Conservation (phyloP, 1,140 invertebrate genomes). For the Polypedilum vanderplanki region DNA sequence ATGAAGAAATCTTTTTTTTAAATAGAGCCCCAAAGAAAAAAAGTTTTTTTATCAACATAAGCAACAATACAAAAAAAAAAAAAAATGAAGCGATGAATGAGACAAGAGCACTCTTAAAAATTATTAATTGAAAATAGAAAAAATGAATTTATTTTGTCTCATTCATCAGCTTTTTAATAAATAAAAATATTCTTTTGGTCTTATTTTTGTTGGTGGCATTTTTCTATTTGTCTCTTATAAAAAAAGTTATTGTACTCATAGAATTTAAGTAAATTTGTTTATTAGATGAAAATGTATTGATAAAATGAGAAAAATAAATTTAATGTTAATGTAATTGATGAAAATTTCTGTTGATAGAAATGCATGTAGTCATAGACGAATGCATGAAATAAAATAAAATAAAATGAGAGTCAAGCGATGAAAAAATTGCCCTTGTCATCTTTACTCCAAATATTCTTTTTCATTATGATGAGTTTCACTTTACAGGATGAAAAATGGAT, state of each 20-base stretch:
- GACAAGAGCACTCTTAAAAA: too few relatives aligned
- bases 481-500: constrained; percentile 13
- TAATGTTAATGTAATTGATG: too few relatives aligned
- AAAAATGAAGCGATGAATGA: too few relatives aligned
- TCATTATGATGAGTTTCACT: background rate
- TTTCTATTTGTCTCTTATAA: too few relatives aligned
- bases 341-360: too few relatives aligned
- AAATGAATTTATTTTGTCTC: background rate
- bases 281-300: too few relatives aligned
- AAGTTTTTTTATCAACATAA: constrained; percentile 4
- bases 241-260: too few relatives aligned
- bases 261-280: too few relatives aligned
- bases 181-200: background rate
- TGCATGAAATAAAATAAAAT: background rate
- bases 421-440: too few relatives aligned
- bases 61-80: too few relatives aligned
- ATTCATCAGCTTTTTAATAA: background rate
- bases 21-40: constrained; percentile 1
- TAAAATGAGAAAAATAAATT: too few relatives aligned
- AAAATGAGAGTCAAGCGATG: background rate
- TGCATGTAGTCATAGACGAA: background rate
- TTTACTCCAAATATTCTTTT: background rate
- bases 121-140: too few relatives aligned
- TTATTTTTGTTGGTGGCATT: constrained; percentile 4
- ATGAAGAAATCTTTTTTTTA: background rate